phyloP scores from a whole-genome alignment of 2,888 invertebrate species.

The Sphaerophoria rueppellii region DNA sequence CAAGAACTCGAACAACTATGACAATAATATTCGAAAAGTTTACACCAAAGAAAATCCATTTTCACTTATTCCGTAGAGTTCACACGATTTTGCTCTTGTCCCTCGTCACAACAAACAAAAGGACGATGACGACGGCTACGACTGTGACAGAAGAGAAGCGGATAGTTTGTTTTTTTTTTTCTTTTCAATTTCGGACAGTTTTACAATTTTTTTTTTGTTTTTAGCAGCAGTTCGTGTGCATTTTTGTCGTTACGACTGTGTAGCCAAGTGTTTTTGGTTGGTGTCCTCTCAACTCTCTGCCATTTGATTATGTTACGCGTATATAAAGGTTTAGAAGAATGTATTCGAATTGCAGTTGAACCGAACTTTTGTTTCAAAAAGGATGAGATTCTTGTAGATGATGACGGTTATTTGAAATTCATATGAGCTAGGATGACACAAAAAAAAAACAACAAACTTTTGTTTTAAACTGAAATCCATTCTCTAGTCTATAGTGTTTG shows the following conservation, averaged over 20 bases:
- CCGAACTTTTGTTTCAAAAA: constrained; percentile 58
- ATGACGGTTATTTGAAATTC: constrained; percentile 63
- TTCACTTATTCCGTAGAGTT: constrained; percentile 61
- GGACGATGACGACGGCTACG: background rate
- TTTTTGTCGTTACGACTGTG: constrained; percentile 39
- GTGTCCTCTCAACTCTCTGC: background rate
- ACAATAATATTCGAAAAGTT: constrained; percentile 70
- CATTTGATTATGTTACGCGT: background rate
- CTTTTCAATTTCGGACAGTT: background rate
- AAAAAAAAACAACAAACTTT: constrained; percentile 11
- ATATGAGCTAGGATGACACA: constrained; percentile 6
- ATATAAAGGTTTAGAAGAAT: constrained; percentile 6
- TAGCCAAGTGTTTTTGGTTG: constrained; percentile 17
- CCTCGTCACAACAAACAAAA: background rate
- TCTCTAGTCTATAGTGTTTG: background rate
- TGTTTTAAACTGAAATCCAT: constrained; percentile 18
- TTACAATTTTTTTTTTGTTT: background rate
- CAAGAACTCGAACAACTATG: constrained; percentile 18
- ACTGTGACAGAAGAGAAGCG: constrained; percentile 1
- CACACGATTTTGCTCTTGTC: constrained; percentile 38
- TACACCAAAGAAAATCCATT: constrained; percentile 67
- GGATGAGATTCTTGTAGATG: constrained; percentile 57
- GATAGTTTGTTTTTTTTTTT: constrained; percentile 13
- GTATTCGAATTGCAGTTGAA: constrained; percentile 47
- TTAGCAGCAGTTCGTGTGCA: constrained; percentile 8